These are phyloP conservation scores for Pseudococcus longispinus DNA, from an alignment of 2,888 invertebrate species.

Conservation along the genomic window DNA sequence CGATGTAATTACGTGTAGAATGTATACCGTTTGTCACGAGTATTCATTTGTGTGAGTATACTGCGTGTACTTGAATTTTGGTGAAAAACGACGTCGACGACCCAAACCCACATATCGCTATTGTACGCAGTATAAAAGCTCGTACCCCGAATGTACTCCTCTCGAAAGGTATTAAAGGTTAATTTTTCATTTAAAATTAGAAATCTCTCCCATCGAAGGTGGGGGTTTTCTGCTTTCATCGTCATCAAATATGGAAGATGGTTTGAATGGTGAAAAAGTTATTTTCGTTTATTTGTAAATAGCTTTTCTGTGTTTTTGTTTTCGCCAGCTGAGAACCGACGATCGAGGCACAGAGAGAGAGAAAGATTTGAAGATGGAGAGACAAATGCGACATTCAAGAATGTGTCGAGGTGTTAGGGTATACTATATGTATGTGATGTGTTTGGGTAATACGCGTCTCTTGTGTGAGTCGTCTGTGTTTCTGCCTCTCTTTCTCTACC, in stretches of 20 bases:
- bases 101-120: too few species aligned
- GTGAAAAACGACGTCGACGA: too few species aligned
- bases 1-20: background rate
- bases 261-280: constrained; percentile 22
- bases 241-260: constrained; percentile 34
- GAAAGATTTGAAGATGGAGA: background rate
- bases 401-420: constrained; percentile 10
- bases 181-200: constrained; percentile 22
- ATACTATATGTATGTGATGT: background rate
- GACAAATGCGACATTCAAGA: background rate
- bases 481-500: background rate
- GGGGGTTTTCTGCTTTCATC: background rate
- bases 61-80: too few species aligned
- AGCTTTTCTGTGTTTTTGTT: constrained; percentile 31
- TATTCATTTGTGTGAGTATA: too few species aligned
- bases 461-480: background rate
- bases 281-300: constrained; percentile 24
- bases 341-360: background rate
- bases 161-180: background rate
- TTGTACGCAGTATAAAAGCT: background rate
- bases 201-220: background rate
- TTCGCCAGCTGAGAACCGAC: background rate
- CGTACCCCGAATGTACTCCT: background rate
- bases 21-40: background rate
- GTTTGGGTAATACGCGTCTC: background rate